Conservation (phyloP, 1,140 invertebrate genomes). For the Drosophila paulistorum region DNA sequence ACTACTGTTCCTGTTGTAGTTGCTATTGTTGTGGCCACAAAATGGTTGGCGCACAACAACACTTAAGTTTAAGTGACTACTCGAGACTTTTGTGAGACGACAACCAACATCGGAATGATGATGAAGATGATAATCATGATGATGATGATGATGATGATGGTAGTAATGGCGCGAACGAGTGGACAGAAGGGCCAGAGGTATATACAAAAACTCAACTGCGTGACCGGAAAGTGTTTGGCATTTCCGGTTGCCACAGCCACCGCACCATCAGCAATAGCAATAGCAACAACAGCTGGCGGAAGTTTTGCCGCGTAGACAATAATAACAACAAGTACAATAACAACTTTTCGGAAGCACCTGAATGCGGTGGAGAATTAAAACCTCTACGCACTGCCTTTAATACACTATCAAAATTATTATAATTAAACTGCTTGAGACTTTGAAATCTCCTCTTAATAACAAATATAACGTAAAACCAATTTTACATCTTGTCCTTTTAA, state of each 20-base stretch:
- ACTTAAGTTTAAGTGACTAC: conserved; percentile 76
- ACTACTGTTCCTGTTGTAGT: conserved; percentile 19
- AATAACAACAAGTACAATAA: conserved; percentile 28
- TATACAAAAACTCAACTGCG: conserved; percentile 53
- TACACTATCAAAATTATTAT: conserved; percentile 9
- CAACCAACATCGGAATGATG: conserved; percentile 9
- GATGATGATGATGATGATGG: neutral
- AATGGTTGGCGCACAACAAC: conserved; percentile 76
- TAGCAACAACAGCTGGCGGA: conserved; percentile 40
- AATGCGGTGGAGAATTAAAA: conserved; percentile 13
- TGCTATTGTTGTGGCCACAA: conserved; percentile 65
- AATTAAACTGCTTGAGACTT: too few relatives aligned
- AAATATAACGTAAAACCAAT: too few relatives aligned
- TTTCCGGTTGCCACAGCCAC: conserved; percentile 69
- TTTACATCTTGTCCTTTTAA: too few relatives aligned
- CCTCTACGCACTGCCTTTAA: conserved; percentile 25
- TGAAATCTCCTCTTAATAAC: too few relatives aligned
- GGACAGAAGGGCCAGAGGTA: conserved; percentile 12
- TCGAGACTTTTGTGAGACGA: conserved; percentile 57
- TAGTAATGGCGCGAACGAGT: conserved; percentile 7
- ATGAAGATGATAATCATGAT: neutral
- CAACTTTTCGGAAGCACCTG: conserved; percentile 32
- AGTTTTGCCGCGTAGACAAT: conserved; percentile 64
- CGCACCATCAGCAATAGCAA: neutral
- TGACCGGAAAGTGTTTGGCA: conserved; percentile 77